Percentiles rank a stretch among this genome's conserved stretches.
Evolutionary conservation across 2,888 invertebrate species (phyloP).

Genomic region (Mesopsocus fuscifrons): DNA sequence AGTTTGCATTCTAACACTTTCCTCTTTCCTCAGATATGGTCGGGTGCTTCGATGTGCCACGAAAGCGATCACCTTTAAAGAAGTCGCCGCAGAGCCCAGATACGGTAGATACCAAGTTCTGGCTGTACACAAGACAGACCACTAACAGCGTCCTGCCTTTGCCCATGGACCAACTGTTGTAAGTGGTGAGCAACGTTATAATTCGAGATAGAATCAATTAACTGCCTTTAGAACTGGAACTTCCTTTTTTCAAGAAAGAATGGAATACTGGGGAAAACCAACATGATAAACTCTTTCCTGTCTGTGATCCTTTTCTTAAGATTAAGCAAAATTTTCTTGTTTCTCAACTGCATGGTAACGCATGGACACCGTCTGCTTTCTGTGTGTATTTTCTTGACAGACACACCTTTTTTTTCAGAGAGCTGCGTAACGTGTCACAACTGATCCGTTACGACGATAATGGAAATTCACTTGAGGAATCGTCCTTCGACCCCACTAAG

Average conservation of each 20-base stretch:
- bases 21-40: constrained; percentile 32
- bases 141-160: background rate
- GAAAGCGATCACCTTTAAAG: constrained; percentile 30
- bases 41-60: constrained; percentile 33
- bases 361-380: no score
- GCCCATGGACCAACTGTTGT: background rate
- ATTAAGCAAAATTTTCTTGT: no score
- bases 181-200: background rate
- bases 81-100: constrained; percentile 34
- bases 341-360: no score
- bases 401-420: no score
- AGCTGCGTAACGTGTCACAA: constrained; percentile 21
- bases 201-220: no score
- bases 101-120: constrained; percentile 31
- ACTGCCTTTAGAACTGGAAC: no score
- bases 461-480: constrained; percentile 25
- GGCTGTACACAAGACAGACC: constrained; percentile 26
- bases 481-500: constrained; percentile 27
- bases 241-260: no score
- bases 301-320: no score
- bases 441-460: constrained; percentile 29
- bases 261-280: no score
- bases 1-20: no score
- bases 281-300: no score
- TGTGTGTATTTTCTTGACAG: no score